Evolutionary conservation across 2,888 invertebrate species (phyloP).

Genomic region (Plagodis pulveraria): DNA sequence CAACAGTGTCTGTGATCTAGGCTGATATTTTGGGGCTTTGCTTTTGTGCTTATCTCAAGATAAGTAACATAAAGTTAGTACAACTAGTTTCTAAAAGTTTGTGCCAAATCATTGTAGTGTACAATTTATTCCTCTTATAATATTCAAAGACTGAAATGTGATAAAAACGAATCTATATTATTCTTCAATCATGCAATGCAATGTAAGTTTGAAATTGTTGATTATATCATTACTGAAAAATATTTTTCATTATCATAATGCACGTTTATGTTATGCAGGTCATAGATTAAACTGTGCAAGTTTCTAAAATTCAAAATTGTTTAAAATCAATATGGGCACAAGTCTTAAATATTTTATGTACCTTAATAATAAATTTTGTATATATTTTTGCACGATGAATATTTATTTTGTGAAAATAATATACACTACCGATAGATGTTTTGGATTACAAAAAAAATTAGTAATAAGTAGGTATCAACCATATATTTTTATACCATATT

Average conservation of each 20-base stretch:
- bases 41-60: constrained; percentile 70
- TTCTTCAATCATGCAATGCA: constrained; percentile 43
- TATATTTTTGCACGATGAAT: constrained; percentile 49
- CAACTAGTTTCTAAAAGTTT: constrained; percentile 49
- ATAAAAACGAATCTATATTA: constrained; percentile 51
- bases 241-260: constrained; percentile 23
- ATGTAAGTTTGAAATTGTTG: constrained; percentile 29
- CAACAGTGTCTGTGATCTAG: constrained; percentile 55
- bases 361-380: constrained; percentile 51
- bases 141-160: constrained; percentile 74
- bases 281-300: constrained; percentile 59
- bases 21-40: constrained; percentile 53
- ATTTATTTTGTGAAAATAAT: constrained; percentile 54
- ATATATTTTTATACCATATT: constrained; percentile 45
- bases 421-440: constrained; percentile 22
- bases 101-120: constrained; percentile 68
- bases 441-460: constrained; percentile 13
- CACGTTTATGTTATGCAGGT: constrained; percentile 69
- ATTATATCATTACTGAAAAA: constrained; percentile 19
- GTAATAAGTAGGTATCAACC: constrained; percentile 10
- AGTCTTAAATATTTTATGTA: constrained; percentile 28
- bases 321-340: constrained; percentile 32
- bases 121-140: constrained; percentile 47
- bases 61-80: constrained; percentile 65
- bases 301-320: constrained; percentile 7